These are phyloP conservation scores for Falco peregrinus DNA, from an alignment of 2,797 vertebrate genomes.

Conservation along the genomic window DNA sequence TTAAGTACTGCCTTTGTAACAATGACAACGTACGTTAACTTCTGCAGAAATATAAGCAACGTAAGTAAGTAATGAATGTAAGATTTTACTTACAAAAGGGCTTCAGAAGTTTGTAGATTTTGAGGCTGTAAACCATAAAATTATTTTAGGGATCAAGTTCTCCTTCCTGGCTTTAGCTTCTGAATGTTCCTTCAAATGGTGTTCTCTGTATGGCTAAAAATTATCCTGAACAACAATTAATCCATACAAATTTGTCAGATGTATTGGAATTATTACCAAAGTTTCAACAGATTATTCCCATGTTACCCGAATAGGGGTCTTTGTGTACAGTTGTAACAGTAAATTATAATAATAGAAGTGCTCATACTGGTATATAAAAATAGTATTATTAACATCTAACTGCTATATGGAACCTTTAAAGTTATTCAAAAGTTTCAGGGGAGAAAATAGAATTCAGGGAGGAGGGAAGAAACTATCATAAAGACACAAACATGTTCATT, in stretches of 20 bases:
- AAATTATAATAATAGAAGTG: background rate
- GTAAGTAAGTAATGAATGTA: background rate
- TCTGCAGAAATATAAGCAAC: background rate
- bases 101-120: background rate
- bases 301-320: background rate
- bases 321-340: background rate
- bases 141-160: background rate
- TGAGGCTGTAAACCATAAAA: background rate
- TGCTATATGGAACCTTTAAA: background rate
- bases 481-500: background rate
- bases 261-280: conserved; percentile 24
- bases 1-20: background rate
- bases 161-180: background rate
- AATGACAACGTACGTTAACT: background rate
- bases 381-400: background rate
- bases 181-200: background rate
- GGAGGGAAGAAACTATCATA: background rate
- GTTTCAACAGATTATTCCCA: conserved; percentile 36
- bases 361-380: background rate
- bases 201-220: background rate
- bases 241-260: conserved; percentile 18
- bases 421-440: background rate
- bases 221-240: conserved; percentile 26
- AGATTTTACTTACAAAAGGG: background rate
- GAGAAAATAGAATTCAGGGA: background rate